Base-by-base conservation (phyloP, 1,140 invertebrate genomes). In the Solenopsis invicta region DNA sequence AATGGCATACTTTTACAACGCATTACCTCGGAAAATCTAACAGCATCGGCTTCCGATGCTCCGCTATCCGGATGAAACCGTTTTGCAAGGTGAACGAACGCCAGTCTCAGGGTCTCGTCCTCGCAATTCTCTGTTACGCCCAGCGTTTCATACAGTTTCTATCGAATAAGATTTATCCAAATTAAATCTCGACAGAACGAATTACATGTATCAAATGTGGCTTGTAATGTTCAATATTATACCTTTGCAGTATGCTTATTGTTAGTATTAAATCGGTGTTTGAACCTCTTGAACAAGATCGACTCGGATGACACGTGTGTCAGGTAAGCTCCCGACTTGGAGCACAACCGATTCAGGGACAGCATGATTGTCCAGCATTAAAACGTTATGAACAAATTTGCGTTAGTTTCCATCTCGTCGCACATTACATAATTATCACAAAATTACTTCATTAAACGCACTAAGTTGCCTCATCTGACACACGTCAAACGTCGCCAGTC, bases 31-130 rank as follows among this genome's bases (percentile, higher is more conserved):
- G 97, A 96, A 96, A 99, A 99, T 94, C 97, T 97, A 8, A 96
- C 94, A 45, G 96, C 95, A 94, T 97, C 95, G 21, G 97, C 97
- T 89, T 97, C 96, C 3, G 96, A 93, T 3, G 96, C 96, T 2
- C 97, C 96, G 75, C 97, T 97, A 91, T 99, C 98, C 0, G 98
- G 98, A 96, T 99, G 98, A 94, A 97, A 98, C 86, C 96, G 96
- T 94, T 98, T 98, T 0, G 97, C 98, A 34, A 98, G 93, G 80
- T 96, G 94, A 29, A 98, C 94, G 92, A 98, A 99, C 50, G 97
- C 97, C 62, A 96, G 91, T 86, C 97, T 95, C 8, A 98, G 96
- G 45, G 96, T 96, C 92, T 97, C 97, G 93, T 98, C 96, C 86
- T 97, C 97, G 71, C 97, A 97, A 59, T 96, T 95, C 90, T 96